These are phyloP conservation scores for Gobiocypris rarus DNA, from an alignment of 2,113 vertebrate genomes.

Conservation along the genomic window DNA sequence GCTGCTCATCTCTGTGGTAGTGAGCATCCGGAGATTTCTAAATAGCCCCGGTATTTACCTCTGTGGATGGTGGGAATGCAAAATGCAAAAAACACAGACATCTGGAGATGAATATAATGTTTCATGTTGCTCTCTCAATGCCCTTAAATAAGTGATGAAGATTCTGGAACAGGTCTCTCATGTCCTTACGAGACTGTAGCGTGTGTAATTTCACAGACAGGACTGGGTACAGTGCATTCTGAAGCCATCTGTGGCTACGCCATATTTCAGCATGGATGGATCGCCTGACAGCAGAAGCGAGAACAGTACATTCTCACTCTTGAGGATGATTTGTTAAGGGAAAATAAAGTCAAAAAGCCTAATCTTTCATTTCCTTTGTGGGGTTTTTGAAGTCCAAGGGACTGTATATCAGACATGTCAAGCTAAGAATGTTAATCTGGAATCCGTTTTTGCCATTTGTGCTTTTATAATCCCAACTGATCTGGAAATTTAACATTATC, in stretches of 20 bases:
- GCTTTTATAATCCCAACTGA: not conserved
- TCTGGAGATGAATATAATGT: slow-evolving; percentile 27
- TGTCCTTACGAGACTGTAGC: slow-evolving; percentile 40
- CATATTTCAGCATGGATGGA: slow-evolving; percentile 27
- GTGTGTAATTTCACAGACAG: slow-evolving; percentile 42
- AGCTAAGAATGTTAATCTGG: not conserved
- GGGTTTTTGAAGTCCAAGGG: not conserved
- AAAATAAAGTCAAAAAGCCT: slow-evolving; percentile 8
- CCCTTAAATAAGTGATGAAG: slow-evolving; percentile 32
- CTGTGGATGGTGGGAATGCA: not conserved
- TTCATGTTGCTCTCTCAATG: not conserved
- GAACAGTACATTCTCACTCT: slow-evolving; percentile 41
- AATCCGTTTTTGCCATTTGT: not conserved
- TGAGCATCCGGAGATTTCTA: not conserved
- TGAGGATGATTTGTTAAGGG: slow-evolving; percentile 16
- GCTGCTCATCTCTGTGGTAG: not conserved
- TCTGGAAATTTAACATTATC: not conserved
- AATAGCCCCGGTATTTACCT: slow-evolving; percentile 6
- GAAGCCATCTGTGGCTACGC: slow-evolving; percentile 3
- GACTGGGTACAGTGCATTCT: slow-evolving; percentile 33
- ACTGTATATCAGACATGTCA: not conserved
- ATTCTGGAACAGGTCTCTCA: slow-evolving; percentile 27
- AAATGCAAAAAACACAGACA: not conserved
- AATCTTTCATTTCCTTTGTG: not conserved
- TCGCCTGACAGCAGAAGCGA: slow-evolving; percentile 30